These are phyloP conservation scores for Pyrgilauda ruficollis DNA, from an alignment of 2,113 vertebrate genomes.

Conservation along the genomic window DNA sequence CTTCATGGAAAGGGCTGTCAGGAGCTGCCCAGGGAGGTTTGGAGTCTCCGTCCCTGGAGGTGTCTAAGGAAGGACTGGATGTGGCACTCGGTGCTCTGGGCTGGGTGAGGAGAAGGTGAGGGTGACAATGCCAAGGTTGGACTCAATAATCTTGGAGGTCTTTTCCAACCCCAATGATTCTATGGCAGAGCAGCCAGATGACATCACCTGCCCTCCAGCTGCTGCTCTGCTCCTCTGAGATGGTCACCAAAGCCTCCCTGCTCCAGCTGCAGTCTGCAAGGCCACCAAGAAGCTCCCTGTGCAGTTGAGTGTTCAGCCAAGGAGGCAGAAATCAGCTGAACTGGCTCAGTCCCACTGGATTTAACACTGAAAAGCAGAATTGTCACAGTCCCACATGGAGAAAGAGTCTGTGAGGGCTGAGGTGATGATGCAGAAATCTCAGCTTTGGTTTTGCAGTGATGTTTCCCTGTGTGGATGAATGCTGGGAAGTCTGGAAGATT, in stretches of 20 bases:
- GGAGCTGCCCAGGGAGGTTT: neutral
- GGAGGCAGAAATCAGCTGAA: neutral
- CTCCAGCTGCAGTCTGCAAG: neutral
- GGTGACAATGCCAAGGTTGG: neutral
- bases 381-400: neutral
- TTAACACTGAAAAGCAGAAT: neutral
- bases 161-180: too few relatives aligned
- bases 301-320: neutral
- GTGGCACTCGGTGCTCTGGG: neutral
- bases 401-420: neutral
- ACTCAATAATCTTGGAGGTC: neutral
- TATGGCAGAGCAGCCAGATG: neutral
- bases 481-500: neutral
- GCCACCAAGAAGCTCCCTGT: neutral
- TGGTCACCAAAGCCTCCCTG: neutral
- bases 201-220: neutral
- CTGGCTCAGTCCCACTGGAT: neutral
- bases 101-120: neutral
- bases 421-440: neutral
- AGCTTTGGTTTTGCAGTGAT: neutral
- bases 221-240: neutral
- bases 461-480: neutral
- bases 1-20: neutral
- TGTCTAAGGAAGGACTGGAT: neutral
- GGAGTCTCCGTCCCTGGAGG: neutral